phyloP scores from a whole-genome alignment of 2,113 vertebrate species.

The Neotoma lepida region DNA sequence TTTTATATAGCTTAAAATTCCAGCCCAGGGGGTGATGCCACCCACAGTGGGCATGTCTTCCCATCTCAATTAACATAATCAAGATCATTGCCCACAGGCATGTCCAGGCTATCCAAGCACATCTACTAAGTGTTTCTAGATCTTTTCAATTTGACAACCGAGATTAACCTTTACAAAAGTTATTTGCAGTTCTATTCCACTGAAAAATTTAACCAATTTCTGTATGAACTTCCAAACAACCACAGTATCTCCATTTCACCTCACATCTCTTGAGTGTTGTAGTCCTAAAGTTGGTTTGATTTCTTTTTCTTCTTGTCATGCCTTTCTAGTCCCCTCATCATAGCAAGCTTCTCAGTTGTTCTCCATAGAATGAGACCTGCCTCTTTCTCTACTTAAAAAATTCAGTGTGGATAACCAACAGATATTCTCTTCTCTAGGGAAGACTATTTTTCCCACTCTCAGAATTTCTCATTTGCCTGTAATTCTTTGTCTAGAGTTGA shows the following conservation, averaged over 20 bases:
- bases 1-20: neutral
- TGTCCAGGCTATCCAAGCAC: neutral
- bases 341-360: neutral
- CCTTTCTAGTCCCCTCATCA: neutral
- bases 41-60: neutral
- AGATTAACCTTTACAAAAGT: neutral
- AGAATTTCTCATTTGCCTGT: neutral
- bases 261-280: neutral
- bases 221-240: neutral
- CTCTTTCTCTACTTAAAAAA: neutral
- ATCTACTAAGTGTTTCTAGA: too few relatives aligned
- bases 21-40: neutral
- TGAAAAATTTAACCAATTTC: constrained; percentile 16
- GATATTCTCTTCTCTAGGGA: neutral
- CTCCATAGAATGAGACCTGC: neutral
- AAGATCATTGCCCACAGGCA: neutral
- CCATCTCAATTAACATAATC: neutral
- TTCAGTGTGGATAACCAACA: neutral
- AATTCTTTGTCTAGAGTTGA: neutral
- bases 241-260: neutral
- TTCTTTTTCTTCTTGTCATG: neutral
- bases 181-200: neutral
- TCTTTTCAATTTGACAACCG: neutral
- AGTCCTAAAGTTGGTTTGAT: neutral
- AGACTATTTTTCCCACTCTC: neutral